phyloP scores from a whole-genome alignment of 2,113 vertebrate genomes.

The Antennarius striatus region DNA sequence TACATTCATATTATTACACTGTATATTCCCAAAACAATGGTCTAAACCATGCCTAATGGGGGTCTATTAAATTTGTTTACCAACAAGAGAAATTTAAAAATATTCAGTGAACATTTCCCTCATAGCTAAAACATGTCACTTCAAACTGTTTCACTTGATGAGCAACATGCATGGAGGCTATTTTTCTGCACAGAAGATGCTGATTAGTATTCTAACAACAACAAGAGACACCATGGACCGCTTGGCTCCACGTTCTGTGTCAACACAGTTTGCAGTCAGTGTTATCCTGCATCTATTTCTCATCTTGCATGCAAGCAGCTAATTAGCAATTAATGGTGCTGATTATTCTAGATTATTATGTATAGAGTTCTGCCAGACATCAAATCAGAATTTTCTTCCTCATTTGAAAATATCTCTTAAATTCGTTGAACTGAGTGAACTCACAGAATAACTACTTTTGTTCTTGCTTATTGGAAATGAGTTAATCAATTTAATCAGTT shows the following conservation, averaged over 20 bases:
- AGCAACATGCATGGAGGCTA: conserved; percentile 64
- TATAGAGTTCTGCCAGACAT: conserved; percentile 27
- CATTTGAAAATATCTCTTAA: conserved; percentile 27
- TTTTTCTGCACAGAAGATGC: conserved; percentile 62
- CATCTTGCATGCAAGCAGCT: conserved; percentile 58
- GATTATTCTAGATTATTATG: conserved; percentile 52
- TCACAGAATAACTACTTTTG: conserved; percentile 31
- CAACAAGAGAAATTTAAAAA: conserved; percentile 45
- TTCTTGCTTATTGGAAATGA: conserved; percentile 15
- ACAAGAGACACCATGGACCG: conserved; percentile 47
- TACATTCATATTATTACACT: too few species aligned
- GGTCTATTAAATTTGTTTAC: conserved; percentile 48
- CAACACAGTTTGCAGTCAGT: conserved; percentile 64
- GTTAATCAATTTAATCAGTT: conserved; percentile 35
- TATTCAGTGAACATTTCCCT: conserved; percentile 53
- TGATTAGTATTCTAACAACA: conserved; percentile 74
- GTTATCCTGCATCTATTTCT: conserved; percentile 61
- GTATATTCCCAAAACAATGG: not conserved
- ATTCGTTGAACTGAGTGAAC: conserved; percentile 20
- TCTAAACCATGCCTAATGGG: conserved; percentile 32
- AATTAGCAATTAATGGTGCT: conserved; percentile 58
- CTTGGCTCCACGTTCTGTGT: conserved; percentile 56
- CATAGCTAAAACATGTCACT: conserved; percentile 53
- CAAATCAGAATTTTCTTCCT: conserved; percentile 12
- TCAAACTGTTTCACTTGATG: conserved; percentile 52